Evolutionary conservation across 2,888 invertebrate species (phyloP).

Genomic region (Lasioglossum vierecki): DNA sequence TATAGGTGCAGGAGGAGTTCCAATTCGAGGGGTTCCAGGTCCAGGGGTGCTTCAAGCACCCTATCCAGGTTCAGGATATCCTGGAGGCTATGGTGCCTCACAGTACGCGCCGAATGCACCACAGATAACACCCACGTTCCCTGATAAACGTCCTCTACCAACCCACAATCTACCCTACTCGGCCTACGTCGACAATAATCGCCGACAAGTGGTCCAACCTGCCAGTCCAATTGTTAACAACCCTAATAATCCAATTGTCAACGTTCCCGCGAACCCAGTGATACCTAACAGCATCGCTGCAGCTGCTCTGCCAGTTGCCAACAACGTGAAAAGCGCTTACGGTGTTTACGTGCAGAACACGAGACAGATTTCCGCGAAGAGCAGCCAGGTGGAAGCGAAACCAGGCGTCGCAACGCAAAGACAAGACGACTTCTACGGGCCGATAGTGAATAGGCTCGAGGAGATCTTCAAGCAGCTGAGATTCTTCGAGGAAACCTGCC

Average conservation of each 20-base stretch:
- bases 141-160: constrained; percentile 68
- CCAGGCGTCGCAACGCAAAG: not conserved
- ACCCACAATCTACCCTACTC: constrained; percentile 79
- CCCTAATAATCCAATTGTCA: constrained; percentile 16
- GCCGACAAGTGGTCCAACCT: constrained; percentile 59
- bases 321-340: constrained; percentile 59
- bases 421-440: constrained; percentile 89
- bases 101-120: constrained; percentile 70
- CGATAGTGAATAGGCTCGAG: constrained; percentile 91
- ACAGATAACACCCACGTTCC: constrained; percentile 62
- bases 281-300: constrained; percentile 36
- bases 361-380: constrained; percentile 47
- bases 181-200: constrained; percentile 77
- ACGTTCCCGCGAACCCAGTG: constrained; percentile 28
- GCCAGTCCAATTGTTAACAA: not conserved
- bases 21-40: constrained; percentile 46
- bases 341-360: constrained; percentile 49
- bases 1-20: not conserved
- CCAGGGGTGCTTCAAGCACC: constrained; percentile 57
- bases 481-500: constrained; percentile 89
- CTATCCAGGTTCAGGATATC: constrained; percentile 35
- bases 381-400: constrained; percentile 50
- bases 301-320: constrained; percentile 44
- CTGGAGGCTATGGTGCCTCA: constrained; percentile 63
- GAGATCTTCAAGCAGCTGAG: constrained; percentile 89